Base-by-base conservation (phyloP, 1,140 invertebrate genomes). In the Triops longicaudatus region DNA sequence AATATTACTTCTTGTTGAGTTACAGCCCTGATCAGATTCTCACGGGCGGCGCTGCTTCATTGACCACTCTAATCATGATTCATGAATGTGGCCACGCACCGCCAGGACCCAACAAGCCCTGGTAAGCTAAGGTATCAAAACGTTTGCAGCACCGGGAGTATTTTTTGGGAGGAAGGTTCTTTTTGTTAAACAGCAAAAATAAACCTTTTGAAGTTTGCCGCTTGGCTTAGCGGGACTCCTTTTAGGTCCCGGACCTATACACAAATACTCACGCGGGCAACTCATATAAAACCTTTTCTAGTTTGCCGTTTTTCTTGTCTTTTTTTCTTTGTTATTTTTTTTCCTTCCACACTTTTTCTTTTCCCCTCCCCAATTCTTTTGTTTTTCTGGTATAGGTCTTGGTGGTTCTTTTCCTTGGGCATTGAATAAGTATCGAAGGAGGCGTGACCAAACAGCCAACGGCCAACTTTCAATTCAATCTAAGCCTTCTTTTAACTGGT, bases 21-120 rank as follows among this genome's bases (percentile, higher is more conserved):
- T 63, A 63, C 50, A 6, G 22, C 50, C 50, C 50, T 63, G 50
- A 63, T 63, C 50, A 63, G 50, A 63, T 63, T 63, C 50, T 63
- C 50, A 63, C 50, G 50, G 50, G 50, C 50, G 50, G 50, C 50
- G 50, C 50, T 63, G 50, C 50, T 63, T 63, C 50, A 63, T 63
- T 63, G 50, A 63, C 50, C 50, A 22, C 50, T 63, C 50, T 63
- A 63, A 63, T 63, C 50, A 63, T 63, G 50, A 63, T 63, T 63
- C 50, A 63, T 63, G 50, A 63, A 63, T 14, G 50, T 63, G 50
- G 50, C 50, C 50, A 63, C 50, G 50, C 50, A 63, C 50, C 50
- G 50, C 50, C 50, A 63, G 50, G 31, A 37, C 31, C 31, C 31
- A 37, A 37, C 31, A 37, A 37, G 7, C 31, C 31, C 31, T 7